These are phyloP conservation scores for Lemur catta DNA, from an alignment of 2,797 vertebrate species.

Conservation along the genomic window DNA sequence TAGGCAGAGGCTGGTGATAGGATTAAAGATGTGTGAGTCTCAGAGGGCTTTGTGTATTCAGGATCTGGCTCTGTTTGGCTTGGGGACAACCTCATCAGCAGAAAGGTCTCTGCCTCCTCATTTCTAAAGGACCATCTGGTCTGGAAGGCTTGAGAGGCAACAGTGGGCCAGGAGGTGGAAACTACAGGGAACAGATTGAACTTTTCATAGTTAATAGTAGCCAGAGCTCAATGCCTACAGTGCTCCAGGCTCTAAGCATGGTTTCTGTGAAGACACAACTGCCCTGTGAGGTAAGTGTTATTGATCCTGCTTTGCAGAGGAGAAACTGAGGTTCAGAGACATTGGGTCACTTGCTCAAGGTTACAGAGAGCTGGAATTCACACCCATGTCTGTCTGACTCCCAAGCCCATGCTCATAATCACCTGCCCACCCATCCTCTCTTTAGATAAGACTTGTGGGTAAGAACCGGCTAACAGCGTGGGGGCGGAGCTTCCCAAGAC, in stretches of 20 bases:
- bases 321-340: not conserved
- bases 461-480: not conserved
- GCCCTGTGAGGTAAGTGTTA: not conserved
- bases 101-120: not conserved
- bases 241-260: not conserved
- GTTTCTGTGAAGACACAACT: not conserved
- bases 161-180: not conserved
- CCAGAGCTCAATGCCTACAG: not conserved
- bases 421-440: not conserved
- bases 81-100: not conserved
- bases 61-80: not conserved
- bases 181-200: not conserved
- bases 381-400: not conserved
- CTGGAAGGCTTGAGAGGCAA: not conserved
- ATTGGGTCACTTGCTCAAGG: not conserved
- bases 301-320: not conserved
- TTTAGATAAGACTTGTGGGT: not conserved
- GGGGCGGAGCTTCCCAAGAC: not conserved
- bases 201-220: not conserved
- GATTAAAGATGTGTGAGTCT: not conserved
- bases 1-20: not conserved
- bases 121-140: not conserved
- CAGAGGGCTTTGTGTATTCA: not conserved
- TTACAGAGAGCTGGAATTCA: not conserved
- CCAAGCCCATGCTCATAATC: not conserved